Conservation (phyloP, 2,113 vertebrate species). For the Noctilio leporinus region DNA sequence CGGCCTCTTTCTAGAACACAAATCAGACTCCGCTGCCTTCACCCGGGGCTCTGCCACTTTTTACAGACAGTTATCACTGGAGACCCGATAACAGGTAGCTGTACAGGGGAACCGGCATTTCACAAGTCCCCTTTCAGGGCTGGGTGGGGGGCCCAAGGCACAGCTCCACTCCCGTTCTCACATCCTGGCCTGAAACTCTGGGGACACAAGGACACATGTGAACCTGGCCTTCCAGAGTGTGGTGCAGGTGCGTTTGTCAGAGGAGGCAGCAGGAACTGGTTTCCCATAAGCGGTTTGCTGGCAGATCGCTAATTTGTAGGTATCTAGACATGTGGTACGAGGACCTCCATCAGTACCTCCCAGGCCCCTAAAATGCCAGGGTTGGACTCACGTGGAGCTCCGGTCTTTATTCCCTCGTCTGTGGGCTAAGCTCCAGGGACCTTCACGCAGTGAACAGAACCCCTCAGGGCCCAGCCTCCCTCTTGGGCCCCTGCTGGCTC, state of each 20-base stretch:
- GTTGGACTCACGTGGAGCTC: not conserved
- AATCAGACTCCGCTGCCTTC: not conserved
- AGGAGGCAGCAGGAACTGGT: not conserved
- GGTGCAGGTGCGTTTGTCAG: rapidly evolving
- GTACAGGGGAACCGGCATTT: not conserved
- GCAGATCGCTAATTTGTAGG: not conserved
- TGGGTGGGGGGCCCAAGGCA: rapidly evolving
- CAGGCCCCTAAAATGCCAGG: not conserved
- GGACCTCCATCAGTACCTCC: not conserved
- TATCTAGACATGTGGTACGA: rapidly evolving
- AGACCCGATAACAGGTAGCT: not conserved
- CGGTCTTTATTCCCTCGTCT: not conserved
- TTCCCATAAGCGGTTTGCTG: not conserved
- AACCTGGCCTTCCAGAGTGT: not conserved
- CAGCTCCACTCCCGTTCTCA: rapidly evolving
- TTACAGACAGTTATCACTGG: not conserved
- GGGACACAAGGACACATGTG: not conserved
- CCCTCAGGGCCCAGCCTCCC: too few relatives aligned
- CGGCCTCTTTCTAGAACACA: not conserved
- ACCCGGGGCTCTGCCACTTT: not conserved
- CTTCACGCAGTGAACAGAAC: not conserved
- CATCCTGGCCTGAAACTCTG: not conserved
- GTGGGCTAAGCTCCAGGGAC: not conserved
- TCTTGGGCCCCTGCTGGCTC: too few relatives aligned
- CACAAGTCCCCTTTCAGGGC: not conserved